A percentile compares a stretch with the other conserved stretches of the same genome.
Evolutionary conservation across 1,140 invertebrate genomes (phyloP).

Genomic region (Augochlora pura): DNA sequence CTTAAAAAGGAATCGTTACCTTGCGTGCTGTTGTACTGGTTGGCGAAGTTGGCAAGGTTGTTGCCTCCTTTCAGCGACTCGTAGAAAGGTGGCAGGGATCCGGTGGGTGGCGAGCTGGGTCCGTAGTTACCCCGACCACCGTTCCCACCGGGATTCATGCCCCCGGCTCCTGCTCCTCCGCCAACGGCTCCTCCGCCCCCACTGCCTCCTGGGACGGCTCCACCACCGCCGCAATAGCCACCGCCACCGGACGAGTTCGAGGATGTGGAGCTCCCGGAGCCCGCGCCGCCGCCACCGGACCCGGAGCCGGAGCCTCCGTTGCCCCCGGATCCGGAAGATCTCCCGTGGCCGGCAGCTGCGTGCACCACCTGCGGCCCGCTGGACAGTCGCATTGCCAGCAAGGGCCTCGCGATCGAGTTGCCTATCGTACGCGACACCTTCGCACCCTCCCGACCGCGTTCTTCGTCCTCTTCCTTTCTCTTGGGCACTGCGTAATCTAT

Average conservation of each 20-base stretch:
- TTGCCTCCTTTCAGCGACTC: slow-evolving; percentile 89
- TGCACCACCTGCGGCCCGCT: slow-evolving; percentile 73
- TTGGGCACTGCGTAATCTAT: slow-evolving; percentile 94
- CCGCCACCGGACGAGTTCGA: slow-evolving; percentile 78
- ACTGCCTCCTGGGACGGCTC: slow-evolving; percentile 79
- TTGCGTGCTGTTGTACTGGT: slow-evolving; percentile 79
- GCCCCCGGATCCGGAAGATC: slow-evolving; percentile 63
- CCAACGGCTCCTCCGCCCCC: slow-evolving; percentile 83
- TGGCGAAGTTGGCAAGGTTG: slow-evolving; percentile 82
- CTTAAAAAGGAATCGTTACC: slow-evolving; percentile 33
- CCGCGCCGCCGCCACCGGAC: slow-evolving; percentile 64
- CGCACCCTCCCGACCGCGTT: slow-evolving; percentile 82
- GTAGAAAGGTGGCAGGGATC: slow-evolving; percentile 91
- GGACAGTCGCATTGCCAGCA: slow-evolving; percentile 74
- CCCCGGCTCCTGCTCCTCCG: slow-evolving; percentile 84
- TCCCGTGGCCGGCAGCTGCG: slow-evolving; percentile 88
- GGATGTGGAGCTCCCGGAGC: slow-evolving; percentile 76
- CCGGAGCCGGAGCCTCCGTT: neutral
- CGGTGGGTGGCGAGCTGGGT: slow-evolving; percentile 90
- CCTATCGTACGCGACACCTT: slow-evolving; percentile 81
- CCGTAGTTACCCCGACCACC: slow-evolving; percentile 88
- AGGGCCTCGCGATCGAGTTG: slow-evolving; percentile 76
- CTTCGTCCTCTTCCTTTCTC: slow-evolving; percentile 85
- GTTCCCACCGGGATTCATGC: slow-evolving; percentile 87
- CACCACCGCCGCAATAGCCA: slow-evolving; percentile 76